A percentile compares a stretch with the other conserved stretches of the same genome.
phyloP scores from a whole-genome alignment of 2,797 vertebrate genomes.

The Clarias pachynema region DNA sequence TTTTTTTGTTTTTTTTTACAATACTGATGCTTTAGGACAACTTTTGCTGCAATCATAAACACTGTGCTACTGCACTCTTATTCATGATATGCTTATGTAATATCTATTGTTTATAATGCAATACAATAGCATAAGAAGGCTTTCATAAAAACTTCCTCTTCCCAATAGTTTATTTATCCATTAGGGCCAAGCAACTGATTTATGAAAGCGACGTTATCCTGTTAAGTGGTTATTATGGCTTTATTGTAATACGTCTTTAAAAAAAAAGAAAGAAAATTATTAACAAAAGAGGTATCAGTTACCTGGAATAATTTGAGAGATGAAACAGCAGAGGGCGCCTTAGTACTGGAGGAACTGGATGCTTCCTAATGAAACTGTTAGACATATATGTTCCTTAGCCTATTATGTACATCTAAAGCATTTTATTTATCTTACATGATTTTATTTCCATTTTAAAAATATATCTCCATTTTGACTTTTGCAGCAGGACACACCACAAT shows the following conservation, averaged over 20 bases:
- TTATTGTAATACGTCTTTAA: not conserved
- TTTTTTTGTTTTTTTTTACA: too few relatives aligned
- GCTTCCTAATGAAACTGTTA: not conserved
- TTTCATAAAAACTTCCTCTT: not conserved
- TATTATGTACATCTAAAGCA: not conserved
- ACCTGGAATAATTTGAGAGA: not conserved
- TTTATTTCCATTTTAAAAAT: not conserved
- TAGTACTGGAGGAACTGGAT: slow-evolving; percentile 1
- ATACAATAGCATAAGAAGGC: not conserved
- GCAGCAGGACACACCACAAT: not conserved
- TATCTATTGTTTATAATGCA: not conserved
- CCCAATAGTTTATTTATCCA: not conserved
- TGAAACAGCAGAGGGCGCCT: slow-evolving; percentile 21
- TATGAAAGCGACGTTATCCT: not conserved
- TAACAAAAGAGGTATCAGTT: too few relatives aligned
- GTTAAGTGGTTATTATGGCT: not conserved
- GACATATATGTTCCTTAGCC: not conserved
- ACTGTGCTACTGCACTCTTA: not conserved
- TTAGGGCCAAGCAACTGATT: too few relatives aligned
- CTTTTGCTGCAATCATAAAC: not conserved
- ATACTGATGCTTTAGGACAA: not conserved
- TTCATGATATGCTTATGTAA: not conserved
- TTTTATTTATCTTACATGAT: not conserved
- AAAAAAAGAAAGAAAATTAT: not conserved
- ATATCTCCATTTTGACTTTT: not conserved